Base-by-base conservation (phyloP, 2,888 invertebrate genomes). In the Eupithecia abbreviata region DNA sequence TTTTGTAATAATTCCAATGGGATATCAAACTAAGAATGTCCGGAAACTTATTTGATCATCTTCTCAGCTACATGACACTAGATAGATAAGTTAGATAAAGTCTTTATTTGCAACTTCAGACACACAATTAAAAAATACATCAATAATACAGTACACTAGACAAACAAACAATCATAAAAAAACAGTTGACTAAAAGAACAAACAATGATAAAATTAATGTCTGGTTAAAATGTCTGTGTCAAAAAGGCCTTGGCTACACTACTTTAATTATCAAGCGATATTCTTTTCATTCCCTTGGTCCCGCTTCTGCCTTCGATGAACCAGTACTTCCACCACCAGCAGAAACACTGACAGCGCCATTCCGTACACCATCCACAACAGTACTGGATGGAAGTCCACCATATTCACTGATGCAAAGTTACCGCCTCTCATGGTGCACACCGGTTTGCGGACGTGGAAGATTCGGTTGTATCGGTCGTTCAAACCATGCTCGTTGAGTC, bases 371-470 rank as follows among this genome's bases (percentile, higher is more conserved):
- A 95, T 85, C 79, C 93, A 86, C 4, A 95, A 78, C n/a, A 95
- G 82, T 0, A 95, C 95, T 15, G 96, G 95, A 80, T 95, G 94
- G 81, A 95, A 96, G 84, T 96, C 96, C 0, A 96, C 91, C 83
- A 96, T 91, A 65, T 96, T 96, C 9, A 97, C 97, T 13, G 96
- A 97, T 12, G 95, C 93, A 85, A 97, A 97, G 70, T 86, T 92
- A 0, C 95, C 95, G 1, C 91, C 91, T 71, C 96, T 96, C 0
- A 93, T 92, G 4, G 87, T 87, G 82, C 97, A 97, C 4, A 87
- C 81, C 0, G 97, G 97, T 85, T 96, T 96, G 79, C 95, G 95
- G 0, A 96, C 94, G 84, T 96, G 97, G 43, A 96, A 89, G 67
- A 95, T 88, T 30, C 90, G 82, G 90, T 95, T 90, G 78, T 95